Percentiles rank a stretch among this genome's conserved stretches.
These are phyloP conservation scores for Ophioninae sp. DNA, from an alignment of 2,888 invertebrate genomes.

Conservation along the genomic window DNA sequence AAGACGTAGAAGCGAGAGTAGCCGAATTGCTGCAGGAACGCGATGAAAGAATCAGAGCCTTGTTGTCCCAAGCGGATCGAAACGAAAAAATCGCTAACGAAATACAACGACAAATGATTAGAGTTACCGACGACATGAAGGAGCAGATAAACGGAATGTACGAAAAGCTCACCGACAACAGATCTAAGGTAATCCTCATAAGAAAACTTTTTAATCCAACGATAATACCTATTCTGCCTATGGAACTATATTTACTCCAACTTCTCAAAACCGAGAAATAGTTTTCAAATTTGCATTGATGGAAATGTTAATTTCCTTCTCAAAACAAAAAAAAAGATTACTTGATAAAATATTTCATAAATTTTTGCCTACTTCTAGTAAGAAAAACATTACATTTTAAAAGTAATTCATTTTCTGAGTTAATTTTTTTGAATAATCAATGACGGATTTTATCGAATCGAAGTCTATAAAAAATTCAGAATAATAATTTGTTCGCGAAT, in stretches of 20 bases:
- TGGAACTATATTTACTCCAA: not conserved
- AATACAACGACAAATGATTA: slow-evolving; percentile 81
- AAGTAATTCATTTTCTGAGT: no score
- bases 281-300: no score
- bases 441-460: no score
- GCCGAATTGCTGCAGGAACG: slow-evolving; percentile 81
- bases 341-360: no score
- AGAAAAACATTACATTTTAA: no score
- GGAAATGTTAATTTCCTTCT: no score
- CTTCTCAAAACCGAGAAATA: not conserved
- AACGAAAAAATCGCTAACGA: slow-evolving; percentile 82
- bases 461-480: no score
- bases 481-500: no score
- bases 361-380: no score
- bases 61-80: slow-evolving; percentile 80
- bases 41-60: slow-evolving; percentile 80
- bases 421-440: no score
- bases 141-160: slow-evolving; percentile 78
- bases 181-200: slow-evolving; percentile 79
- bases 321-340: no score
- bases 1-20: slow-evolving; percentile 83
- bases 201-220: not conserved
- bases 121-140: slow-evolving; percentile 81
- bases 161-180: slow-evolving; percentile 75
- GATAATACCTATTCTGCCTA: not conserved